Evolutionary conservation across 2,797 vertebrate species (phyloP), one percentile per base, ranked within the genome.

Genomic region (Chaunax sp.): DNA sequence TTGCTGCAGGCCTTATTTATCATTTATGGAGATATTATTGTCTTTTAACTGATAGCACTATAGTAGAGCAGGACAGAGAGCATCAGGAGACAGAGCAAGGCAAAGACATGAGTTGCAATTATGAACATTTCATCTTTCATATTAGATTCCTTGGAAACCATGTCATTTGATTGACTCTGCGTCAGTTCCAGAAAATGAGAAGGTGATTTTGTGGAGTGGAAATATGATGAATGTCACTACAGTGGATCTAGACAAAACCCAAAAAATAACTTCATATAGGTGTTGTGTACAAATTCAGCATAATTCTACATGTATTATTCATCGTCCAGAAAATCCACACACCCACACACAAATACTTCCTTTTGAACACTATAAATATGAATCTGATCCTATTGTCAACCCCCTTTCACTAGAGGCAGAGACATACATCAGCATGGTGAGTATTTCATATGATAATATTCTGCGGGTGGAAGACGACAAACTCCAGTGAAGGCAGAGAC

Each of bases 381-480:
- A 30, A 30, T 6, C 3, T 22, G 16, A 12, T 20, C 1, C 19
- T 10, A 0, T 28, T 44, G 26, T 70, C 66, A 81, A 78, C 45
- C 2, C 38, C 18, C 66, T 57, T 30, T 54, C 8, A 8, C 23
- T 54, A 56, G 69, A 71, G 59, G 45, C 20, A 9, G 51, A 30
- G 4, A 55, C 69, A 46, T 47, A 20, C 74, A 75, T 74, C 69
- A 90, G 14, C 53, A 82, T 85, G 88, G 88, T 91, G 67, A 91
- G 89, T 87, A 40, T 23, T 19, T 12, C 63, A 1, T 12, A 15
- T 6, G 1, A 47, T 10, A 16, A 15, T 15, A 14, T 5, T 16
- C 25, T 58, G 2, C 18, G 9, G 1, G 26, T 22, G 3, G 23
- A 22, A 51, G 16, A 60, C 46, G 1, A 40, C 12, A 53, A n/a